Base-by-base conservation (phyloP, 2,797 vertebrate genomes). In the Linurgus olivaceus region DNA sequence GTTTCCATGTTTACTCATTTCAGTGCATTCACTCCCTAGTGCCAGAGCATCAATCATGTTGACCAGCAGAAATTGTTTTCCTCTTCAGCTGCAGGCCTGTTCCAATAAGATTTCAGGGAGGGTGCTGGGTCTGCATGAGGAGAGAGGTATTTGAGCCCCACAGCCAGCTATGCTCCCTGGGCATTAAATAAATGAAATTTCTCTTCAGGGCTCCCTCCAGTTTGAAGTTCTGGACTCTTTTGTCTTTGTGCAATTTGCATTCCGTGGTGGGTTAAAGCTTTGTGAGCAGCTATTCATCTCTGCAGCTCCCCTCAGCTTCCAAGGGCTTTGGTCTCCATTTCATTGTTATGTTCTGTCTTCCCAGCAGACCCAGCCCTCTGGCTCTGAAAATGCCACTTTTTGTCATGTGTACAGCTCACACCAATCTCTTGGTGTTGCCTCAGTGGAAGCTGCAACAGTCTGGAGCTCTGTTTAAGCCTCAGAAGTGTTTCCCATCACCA, bases 281-380 rank as follows among this genome's bases (percentile, higher is more conserved):
- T 96, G 94, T 80, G 93, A 97, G 93, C 93, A 91, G 89, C 94
- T 77, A 40, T 96, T 96, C 95, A 93, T 95, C 91, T 88, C 65
- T 87, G 96, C 90, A 74, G 87, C 33, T 80, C 80, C 79, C 91
- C 86, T 95, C 96, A 92, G 83, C 77, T 93, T 95, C 96, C 86
- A 78, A 96, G 91, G 63, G 63, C 76, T 54, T 70, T 94, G 84
- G 62, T 86, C 96, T 92, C 79, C 47, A 70, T 94, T 94, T 86
- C 65, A 88, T 92, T 95, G 97, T 95, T 63, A 81, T 87, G 70
- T 96, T 95, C 85, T 65, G 13, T 88, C 88, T 96, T 87, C 96
- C 90, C 92, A 95, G 76, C 72, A 94, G 91, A 44, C 66, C 80
- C n/a, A 80, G 63, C 76, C 66, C 66, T 75, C 70, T 67, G 10